Base-by-base conservation (phyloP, 2,113 vertebrate species). In the Salvelinus alpinus region DNA sequence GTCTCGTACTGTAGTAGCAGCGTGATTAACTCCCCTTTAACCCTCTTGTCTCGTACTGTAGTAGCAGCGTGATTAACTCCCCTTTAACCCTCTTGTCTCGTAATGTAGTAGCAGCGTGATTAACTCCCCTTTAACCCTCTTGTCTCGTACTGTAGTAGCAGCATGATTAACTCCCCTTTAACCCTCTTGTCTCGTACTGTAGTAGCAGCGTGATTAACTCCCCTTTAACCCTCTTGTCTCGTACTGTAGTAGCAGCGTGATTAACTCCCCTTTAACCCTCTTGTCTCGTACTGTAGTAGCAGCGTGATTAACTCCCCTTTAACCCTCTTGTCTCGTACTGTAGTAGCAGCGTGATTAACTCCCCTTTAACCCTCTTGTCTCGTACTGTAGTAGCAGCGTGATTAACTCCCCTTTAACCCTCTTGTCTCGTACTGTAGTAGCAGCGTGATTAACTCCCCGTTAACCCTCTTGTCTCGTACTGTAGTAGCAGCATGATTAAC, bases 351-450 rank as follows among this genome's bases (percentile, higher is more conserved):
- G 75, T 82, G 71, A 82, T 76, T 92, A 90, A 92, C 84, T 82
- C 31, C 31, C 80, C 83, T 79, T 24, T 90, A 90, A 90, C 84
- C 86, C 66, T 91, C 80, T 24, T 24, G 24, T 24, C 24, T 24
- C 24, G 69, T 34, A 44, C 65, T 31, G 5, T 34, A 6, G 31
- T 7, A 65, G 85, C 78, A 80, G 72, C 80, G 75, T 82, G 71
- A 82, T 76, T 92, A 90, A 92, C 84, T 82, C 31, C 31, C 80
- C 83, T 79, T 24, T 90, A 90, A 90, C 84, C 86, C 66, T 91
- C 80, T 24, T 24, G 24, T 24, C 24, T 24, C 24, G 69, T 34
- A 44, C 65, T 31, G 5, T 34, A 6, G 31, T 7, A 65, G 85
- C 78, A 80, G 72, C 80, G 75, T 82, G 71, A 82, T 76, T 92